Conservation (phyloP, 2,888 invertebrate species). For the Yponomeuta plumbellus region DNA sequence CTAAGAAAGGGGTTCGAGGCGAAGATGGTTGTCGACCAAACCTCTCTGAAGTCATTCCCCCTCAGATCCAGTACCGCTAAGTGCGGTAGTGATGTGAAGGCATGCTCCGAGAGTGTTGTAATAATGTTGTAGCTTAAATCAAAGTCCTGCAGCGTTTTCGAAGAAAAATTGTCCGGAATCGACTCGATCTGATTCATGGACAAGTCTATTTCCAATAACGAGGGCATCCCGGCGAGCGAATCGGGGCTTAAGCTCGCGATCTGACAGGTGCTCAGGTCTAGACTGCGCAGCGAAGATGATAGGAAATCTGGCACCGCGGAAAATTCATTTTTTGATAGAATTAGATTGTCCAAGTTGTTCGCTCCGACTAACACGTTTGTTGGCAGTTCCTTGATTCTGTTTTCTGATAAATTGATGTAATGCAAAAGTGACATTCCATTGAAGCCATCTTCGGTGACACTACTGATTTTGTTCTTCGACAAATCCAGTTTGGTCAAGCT, state of each 20-base stretch:
- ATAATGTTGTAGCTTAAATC: conserved; percentile 79
- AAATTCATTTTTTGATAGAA: conserved; percentile 81
- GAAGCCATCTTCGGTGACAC: conserved; percentile 78
- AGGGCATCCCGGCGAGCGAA: conserved; percentile 73
- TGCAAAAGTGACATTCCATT: conserved; percentile 70
- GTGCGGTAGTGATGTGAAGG: conserved; percentile 78
- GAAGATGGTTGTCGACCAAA: conserved; percentile 78
- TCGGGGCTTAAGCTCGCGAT: conserved; percentile 70
- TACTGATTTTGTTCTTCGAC: conserved; percentile 79
- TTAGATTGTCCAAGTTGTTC: conserved; percentile 73
- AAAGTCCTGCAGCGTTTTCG: conserved; percentile 77
- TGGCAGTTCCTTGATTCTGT: conserved; percentile 77
- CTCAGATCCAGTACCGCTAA: conserved; percentile 80
- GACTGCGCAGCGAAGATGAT: conserved; percentile 72
- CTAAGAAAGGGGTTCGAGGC: conserved; percentile 76
- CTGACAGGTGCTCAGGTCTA: conserved; percentile 80
- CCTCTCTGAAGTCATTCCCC: conserved; percentile 82
- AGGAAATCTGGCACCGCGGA: conserved; percentile 74
- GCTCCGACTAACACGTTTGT: conserved; percentile 74
- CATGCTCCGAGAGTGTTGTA: conserved; percentile 73
- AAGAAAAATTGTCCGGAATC: conserved; percentile 76
- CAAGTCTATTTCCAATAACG: conserved; percentile 77
- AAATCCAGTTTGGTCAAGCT: conserved; percentile 77
- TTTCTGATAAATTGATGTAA: conserved; percentile 81
- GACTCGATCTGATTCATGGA: conserved; percentile 80